Evolutionary conservation across 1,140 invertebrate species (phyloP).

Genomic region (Papilio dardanus): DNA sequence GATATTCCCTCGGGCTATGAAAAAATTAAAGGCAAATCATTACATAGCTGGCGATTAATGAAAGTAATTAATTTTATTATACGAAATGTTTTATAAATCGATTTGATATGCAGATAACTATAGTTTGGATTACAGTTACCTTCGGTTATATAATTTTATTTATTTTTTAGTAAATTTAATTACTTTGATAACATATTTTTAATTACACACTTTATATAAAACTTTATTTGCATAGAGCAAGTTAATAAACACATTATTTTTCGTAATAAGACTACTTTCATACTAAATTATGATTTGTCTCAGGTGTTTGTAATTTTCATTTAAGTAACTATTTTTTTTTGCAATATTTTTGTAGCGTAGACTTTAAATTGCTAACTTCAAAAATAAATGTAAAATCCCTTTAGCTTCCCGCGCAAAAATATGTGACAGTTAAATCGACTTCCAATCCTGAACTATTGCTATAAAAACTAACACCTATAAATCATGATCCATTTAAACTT

Average conservation of each 20-base stretch:
- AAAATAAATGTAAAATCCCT: not conserved
- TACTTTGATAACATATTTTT: too few species aligned
- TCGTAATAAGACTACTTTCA: not conserved
- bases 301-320: too few species aligned
- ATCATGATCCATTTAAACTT: not conserved
- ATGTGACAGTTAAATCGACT: not conserved
- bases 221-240: not conserved
- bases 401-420: not conserved
- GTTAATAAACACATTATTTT: not conserved
- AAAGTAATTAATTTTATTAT: not conserved
- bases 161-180: too few species aligned
- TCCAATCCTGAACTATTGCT: conserved; percentile 1
- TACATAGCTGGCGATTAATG: not conserved
- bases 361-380: not conserved
- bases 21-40: not conserved
- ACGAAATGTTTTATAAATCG: not conserved
- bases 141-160: too few species aligned
- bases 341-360: too few species aligned
- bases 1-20: conserved; percentile 7
- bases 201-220: not conserved
- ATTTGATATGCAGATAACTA: not conserved
- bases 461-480: not conserved
- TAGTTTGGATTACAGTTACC: not conserved
- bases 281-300: not conserved
- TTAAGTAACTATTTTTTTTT: too few species aligned